Base-by-base conservation (phyloP, 2,113 vertebrate species). In the Grammomys surdaster region DNA sequence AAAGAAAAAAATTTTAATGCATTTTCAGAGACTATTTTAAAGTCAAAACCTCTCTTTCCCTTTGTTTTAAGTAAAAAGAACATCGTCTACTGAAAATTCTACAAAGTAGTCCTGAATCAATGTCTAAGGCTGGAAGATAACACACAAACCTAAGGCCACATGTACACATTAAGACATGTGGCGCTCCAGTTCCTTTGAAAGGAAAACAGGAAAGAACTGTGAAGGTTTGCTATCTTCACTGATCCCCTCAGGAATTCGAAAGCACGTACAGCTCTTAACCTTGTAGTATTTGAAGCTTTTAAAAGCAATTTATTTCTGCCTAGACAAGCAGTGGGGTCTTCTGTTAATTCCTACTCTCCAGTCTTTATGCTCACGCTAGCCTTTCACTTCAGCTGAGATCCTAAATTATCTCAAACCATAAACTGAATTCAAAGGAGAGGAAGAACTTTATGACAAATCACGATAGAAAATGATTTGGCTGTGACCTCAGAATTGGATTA, bases 211-310 rank as follows among this genome's bases (percentile, higher is more conserved):
- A 63, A 95, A 43, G 94, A 48, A 72, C 72, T 88, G 73, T 75
- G 36, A 70, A 93, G 89, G 82, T 94, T 31, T 87, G 89, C 86
- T 95, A 56, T 97, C 97, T 96, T 78, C 77, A 54, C 93, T 96
- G 96, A 97, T 96, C 95, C 97, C 56, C 93, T 94, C 90, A 89
- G 97, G 97, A 98, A 97, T 97, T 95, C 89, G 63, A 75, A 97
- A 90, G 95, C 81, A 92, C 92, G 86, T 87, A 85, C 0, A 60
- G 90, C 65, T 89, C 43, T 88, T 92, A 96, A 94, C 81, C 95
- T 90, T 81, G 73, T 56, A 92, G 95, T 67, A 88, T 93, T 90
- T 82, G 58, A 94, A n/a, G 19, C 22, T 70, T 88, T 90, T 93
- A 75, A 3, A 97, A 95, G 82, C 90, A 96, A 96, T 80, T 97